Base-by-base conservation (phyloP, 2,113 vertebrate genomes). In the Acanthisitta chloris region DNA sequence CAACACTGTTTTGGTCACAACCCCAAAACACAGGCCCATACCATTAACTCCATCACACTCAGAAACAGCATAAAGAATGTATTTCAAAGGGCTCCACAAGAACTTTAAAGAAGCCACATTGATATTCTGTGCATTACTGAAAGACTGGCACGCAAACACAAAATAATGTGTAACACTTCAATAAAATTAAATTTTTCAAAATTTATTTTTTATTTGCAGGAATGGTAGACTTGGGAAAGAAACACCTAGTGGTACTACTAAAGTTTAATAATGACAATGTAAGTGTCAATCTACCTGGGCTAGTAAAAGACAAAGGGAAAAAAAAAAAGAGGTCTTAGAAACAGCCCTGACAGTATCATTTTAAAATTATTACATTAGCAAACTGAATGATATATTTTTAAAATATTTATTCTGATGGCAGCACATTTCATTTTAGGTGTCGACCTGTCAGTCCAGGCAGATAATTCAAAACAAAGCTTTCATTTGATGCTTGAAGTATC, bases 401-500 rank as follows among this genome's bases (percentile, higher is more conserved):
- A 89, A 96, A 85, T 51, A 93, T 93, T 90, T 84, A 89, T 97
- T 94, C 90, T 93, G 71, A 86, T 65, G 29, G 62, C 71, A 81
- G 77, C 52, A 55, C 81, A 86, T 87, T 95, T 95, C 70, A 83
- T 85, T 94, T 94, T 36, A 61, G 69, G 78, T 67, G 82, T 84
- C n/a, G 94, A 92, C 45, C 78, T 93, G 84, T 91, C 88, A 86
- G 36, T 96, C 77, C 85, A 86, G 28, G 49, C n/a, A 70, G 55
- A 59, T 40, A 49, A 88, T 76, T 87, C 34, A 38, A 72, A 87
- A 58, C 1, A 5, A 90, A 87, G 28, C 34, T 81, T 64, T 90
- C 48, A 25, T 76, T 34, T 77, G 48, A 49, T 31, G 55, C 55
- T 2, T 87, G 29, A 82, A 51, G 26, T 49, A 65, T 36, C 45